phyloP scores from a whole-genome alignment of 2,113 vertebrate genomes.

The Coryphaenoides rupestris region DNA sequence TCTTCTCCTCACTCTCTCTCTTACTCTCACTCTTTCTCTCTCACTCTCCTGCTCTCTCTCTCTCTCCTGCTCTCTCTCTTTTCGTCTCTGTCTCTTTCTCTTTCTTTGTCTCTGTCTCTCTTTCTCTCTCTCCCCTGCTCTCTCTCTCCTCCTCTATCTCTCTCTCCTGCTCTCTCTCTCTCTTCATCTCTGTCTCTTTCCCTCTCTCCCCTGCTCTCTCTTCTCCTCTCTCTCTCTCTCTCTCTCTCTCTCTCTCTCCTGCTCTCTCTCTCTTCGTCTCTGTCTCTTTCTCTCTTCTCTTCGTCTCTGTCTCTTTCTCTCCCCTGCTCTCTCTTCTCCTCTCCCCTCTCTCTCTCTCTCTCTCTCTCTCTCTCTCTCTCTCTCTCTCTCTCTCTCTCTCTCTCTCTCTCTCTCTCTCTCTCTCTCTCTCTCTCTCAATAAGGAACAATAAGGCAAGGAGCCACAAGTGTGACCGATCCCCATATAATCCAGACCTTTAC shows the following conservation, averaged over 20 bases:
- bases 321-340: constrained; percentile 2
- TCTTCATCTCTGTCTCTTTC: constrained; percentile 5
- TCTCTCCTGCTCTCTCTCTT: not conserved
- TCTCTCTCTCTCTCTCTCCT: not conserved
- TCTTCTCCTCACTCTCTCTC: not conserved
- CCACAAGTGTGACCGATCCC: constrained; percentile 1
- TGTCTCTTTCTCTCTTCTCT: not conserved
- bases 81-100: constrained; percentile 4
- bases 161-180: not conserved
- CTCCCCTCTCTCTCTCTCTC: not conserved
- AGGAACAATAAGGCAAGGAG: constrained; percentile 14
- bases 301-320: not conserved
- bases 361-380: not conserved
- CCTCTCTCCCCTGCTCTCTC: too few relatives aligned
- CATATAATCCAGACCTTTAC: constrained; percentile 9
- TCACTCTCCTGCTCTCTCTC: not conserved
- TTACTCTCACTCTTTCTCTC: constrained; percentile 4
- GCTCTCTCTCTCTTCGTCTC: not conserved
- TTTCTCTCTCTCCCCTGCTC: not conserved
- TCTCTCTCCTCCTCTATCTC: not conserved
- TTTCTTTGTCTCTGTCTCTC: not conserved
- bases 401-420: not conserved
- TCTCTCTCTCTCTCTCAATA: not conserved
- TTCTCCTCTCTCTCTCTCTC: not conserved
- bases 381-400: constrained; percentile 6